These are phyloP conservation scores for Fratercula arctica DNA, from an alignment of 2,797 vertebrate genomes.

Conservation along the genomic window DNA sequence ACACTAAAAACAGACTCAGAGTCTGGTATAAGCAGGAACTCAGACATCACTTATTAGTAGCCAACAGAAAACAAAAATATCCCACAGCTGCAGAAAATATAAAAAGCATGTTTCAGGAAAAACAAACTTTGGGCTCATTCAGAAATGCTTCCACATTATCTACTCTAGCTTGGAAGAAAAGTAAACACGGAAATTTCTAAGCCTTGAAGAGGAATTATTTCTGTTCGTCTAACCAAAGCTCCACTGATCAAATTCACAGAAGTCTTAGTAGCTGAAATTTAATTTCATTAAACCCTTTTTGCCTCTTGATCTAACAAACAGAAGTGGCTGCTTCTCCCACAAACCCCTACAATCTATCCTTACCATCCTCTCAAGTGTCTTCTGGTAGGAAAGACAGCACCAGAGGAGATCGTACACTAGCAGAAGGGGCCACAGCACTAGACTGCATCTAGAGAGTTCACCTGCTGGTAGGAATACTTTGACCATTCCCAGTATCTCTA, in stretches of 20 bases:
- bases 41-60: not conserved
- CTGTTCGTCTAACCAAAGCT: not conserved
- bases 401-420: not conserved
- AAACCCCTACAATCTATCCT: not conserved
- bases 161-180: not conserved
- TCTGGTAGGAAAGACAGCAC: not conserved
- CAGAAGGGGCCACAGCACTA: not conserved
- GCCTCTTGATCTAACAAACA: not conserved
- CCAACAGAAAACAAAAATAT: not conserved
- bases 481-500: not conserved
- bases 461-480: not conserved
- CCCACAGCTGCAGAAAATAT: not conserved
- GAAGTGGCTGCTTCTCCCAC: not conserved
- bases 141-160: not conserved
- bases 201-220: not conserved
- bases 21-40: not conserved
- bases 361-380: not conserved
- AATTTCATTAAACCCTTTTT: not conserved
- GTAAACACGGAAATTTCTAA: not conserved
- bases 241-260: not conserved
- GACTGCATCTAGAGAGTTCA: not conserved
- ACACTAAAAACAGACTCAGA: not conserved
- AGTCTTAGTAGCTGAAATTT: not conserved
- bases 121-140: not conserved
- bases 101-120: not conserved